Evolutionary conservation across 2,888 invertebrate species (phyloP), one percentile per base, ranked within the genome.

Genomic region (Mythimna ferrago): DNA sequence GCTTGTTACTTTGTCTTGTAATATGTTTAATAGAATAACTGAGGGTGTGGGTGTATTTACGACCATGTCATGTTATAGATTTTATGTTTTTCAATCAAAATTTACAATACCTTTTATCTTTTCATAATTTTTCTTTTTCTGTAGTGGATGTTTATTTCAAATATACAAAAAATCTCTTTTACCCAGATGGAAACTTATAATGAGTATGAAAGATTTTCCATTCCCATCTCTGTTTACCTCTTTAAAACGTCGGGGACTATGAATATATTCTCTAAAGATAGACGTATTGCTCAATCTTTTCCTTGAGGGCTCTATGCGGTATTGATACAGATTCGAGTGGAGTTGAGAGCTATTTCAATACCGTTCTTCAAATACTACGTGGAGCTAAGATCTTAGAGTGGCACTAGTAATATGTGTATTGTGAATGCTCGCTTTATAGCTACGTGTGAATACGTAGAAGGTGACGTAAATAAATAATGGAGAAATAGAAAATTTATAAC

Each of bases 1-100:
- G 84, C 82, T 87, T 83, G 70, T 79, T 85, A 87, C 88, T 90
- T 89, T 88, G 86, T 87, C 87, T 87, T 88, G 82, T 79, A 79
- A 78, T 73, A 81, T 83, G 85, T 86, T 86, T 85, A 84, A 89
- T 87, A 84, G 83, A 81, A 84, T 82, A 76, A 73, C 63, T 51
- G 35, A 44, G 48, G 32, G 51, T 73, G 6, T 58, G 7, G 19
- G n/a, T 56, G 11, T 63, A 74, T 64, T 65, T 79, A 79, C 38
- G 11, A 74, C 9, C 26, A 14, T 54, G 19, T 32, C 26, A 2
- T 44, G 16, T 66, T 19, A 32, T 64, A 64, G 7, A 57, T 61
- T n/a, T 57, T 54, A 32, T 35, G 6, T 41, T 0, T 48, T 48
- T 48, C 48, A 48, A 48, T 48, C 48, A 2, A 48, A 19, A 48